Percentiles rank a stretch among this genome's conserved stretches.
Conservation (phyloP, 2,797 vertebrate genomes). For the Myotis daubentonii region DNA sequence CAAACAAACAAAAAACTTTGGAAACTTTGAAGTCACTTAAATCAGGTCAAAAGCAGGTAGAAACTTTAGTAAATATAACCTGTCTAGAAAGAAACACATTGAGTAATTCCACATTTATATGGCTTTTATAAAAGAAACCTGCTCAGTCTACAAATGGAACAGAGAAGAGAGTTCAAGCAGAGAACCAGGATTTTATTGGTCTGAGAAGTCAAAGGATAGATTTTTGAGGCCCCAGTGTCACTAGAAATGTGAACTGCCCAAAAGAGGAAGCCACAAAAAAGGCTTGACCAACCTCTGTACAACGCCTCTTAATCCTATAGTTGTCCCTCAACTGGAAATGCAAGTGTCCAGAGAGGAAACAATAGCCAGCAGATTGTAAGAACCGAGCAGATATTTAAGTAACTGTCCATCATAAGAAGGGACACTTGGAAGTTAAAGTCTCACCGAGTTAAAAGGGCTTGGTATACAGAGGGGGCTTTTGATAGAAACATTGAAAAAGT, state of each 20-base stretch:
- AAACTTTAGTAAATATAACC: background rate
- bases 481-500: background rate
- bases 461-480: background rate
- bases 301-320: background rate
- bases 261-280: background rate
- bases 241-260: background rate
- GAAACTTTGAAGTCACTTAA: background rate
- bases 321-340: background rate
- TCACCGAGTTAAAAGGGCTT: background rate
- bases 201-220: background rate
- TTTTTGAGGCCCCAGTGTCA: background rate
- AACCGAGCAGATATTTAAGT: background rate
- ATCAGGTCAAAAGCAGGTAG: background rate
- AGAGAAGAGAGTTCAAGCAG: background rate
- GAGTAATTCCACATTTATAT: background rate
- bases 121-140: background rate
- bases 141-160: background rate
- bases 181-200: background rate
- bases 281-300: background rate
- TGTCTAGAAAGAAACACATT: background rate
- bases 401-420: background rate
- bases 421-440: background rate
- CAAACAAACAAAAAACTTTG: background rate
- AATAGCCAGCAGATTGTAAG: background rate
- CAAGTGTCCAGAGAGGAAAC: background rate